Percentiles rank a stretch among this genome's conserved stretches.
Evolutionary conservation across 2,113 vertebrate species (phyloP).

Genomic region (Spea multiplicata): DNA sequence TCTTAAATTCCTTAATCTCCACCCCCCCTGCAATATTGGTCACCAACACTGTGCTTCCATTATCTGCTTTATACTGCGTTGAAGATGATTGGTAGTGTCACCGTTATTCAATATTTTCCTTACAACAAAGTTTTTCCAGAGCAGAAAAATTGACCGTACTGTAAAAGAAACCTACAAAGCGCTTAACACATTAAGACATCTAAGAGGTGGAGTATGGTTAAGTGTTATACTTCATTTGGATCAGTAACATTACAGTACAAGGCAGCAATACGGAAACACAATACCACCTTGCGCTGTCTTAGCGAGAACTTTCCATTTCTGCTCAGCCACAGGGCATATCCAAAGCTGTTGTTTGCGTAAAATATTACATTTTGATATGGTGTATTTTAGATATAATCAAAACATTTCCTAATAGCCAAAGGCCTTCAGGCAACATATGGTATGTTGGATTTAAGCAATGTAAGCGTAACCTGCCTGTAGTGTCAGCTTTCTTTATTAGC

Average conservation of each 20-base stretch:
- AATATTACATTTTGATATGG: slow-evolving; percentile 21
- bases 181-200: neutral
- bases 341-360: slow-evolving; percentile 11
- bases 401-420: slow-evolving; percentile 16
- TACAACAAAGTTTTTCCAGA: neutral
- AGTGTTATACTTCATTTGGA: neutral
- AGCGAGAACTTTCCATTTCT: neutral
- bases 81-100: neutral
- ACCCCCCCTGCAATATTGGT: neutral
- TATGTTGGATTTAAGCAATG: neutral
- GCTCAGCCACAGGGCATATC: slow-evolving; percentile 1
- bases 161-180: too few species aligned
- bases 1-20: neutral
- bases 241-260: slow-evolving; percentile 17
- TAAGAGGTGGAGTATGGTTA: neutral
- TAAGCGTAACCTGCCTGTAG: neutral
- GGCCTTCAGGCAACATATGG: neutral
- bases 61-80: neutral
- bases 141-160: too few species aligned
- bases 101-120: slow-evolving; percentile 1
- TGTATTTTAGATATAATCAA: slow-evolving; percentile 9
- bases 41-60: neutral
- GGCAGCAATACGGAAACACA: slow-evolving; percentile 8
- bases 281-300: neutral
- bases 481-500: neutral